Evolutionary conservation across 1,140 invertebrate genomes (phyloP), one percentile per base, ranked within the genome.

Genomic region (Zaprionus inermis): DNA sequence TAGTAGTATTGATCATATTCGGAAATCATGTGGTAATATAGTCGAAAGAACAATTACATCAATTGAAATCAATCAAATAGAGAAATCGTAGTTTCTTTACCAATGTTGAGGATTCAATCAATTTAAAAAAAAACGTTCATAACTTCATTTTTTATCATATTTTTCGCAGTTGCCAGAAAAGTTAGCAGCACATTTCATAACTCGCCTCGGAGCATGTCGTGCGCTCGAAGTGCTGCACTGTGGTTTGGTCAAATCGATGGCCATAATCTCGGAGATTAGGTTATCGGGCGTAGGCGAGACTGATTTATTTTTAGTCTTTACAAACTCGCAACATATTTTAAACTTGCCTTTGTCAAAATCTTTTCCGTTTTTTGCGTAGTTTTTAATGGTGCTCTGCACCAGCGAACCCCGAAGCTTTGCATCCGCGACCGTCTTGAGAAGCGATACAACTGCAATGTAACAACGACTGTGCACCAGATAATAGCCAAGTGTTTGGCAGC

Each of bases 401-500:
- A 86, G 7, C 3, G 78, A 76, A 12, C 52, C 49, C 3, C 73
- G 79, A 72, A 88, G 67, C 10, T 71, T 41, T 0, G 57, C 9
- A 54, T 82, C 54, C 2, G 34, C 22, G 12, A 82, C 70, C 1
- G 76, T 82, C 11, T 72, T 79, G 5, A 38, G 49, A 5, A 82
- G 54, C 1, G 77, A 81, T 2, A 67, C 69, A 11, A 82, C 11
- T 0, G 83, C 83, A 22, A 86, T 82, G 20, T 79, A 74, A 24
- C 82, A 86, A 34, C 76, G 76, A 72, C 82, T 86, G 18, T 86
- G 65, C 49, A 71, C 38, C 52, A 86, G 49, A 7, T 69, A 65
- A 44, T 66, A 79, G 3, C 82, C 82, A 59, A 81, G 72, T 4
- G 82, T 86, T 54, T 86, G 82, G 59, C 82, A 86, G 52, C 82